These are phyloP conservation scores for Hermatobates lingyangjiaoensis DNA, from an alignment of 1,140 invertebrate genomes.

Conservation along the genomic window DNA sequence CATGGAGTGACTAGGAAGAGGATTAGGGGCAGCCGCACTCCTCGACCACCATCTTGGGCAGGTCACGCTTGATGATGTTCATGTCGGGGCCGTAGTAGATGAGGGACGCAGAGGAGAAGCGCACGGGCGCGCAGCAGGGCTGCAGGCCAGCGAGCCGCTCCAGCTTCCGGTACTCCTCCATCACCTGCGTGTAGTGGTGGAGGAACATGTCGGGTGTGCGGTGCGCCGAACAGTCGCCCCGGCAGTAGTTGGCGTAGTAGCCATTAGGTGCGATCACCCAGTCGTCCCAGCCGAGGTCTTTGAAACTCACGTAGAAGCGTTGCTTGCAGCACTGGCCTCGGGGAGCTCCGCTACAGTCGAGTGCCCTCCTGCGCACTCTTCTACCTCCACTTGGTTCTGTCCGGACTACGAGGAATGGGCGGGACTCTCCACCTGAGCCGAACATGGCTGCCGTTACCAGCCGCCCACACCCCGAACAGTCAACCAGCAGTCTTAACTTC, in stretches of 20 bases:
- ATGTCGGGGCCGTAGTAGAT: constrained; percentile 81
- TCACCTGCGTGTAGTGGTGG: constrained; percentile 74
- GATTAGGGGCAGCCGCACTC: constrained; percentile 71
- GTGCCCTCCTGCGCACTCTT: constrained; percentile 51
- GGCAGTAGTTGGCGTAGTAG: constrained; percentile 87
- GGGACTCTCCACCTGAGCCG: constrained; percentile 25
- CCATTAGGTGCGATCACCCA: constrained; percentile 77
- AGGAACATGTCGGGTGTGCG: constrained; percentile 65
- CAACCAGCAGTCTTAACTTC: constrained; percentile 54
- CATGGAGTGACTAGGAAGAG: no score
- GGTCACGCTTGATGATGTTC: constrained; percentile 80
- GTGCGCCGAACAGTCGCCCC: constrained; percentile 58
- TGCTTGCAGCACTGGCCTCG: constrained; percentile 76
- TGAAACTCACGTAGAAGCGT: constrained; percentile 77
- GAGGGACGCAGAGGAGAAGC: constrained; percentile 78
- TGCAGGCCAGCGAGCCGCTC: constrained; percentile 52
- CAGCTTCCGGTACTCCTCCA: constrained; percentile 68
- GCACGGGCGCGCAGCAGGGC: constrained; percentile 83
- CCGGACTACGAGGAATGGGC: constrained; percentile 67
- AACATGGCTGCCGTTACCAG: constrained; percentile 32
- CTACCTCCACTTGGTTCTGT: constrained; percentile 39
- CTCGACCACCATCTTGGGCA: constrained; percentile 91
- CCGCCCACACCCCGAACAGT: constrained; percentile 65
- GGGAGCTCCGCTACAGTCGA: constrained; percentile 56
- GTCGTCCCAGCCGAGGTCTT: constrained; percentile 80